Conservation (phyloP, 2,797 vertebrate genomes). For the Erpetoichthys calabaricus region DNA sequence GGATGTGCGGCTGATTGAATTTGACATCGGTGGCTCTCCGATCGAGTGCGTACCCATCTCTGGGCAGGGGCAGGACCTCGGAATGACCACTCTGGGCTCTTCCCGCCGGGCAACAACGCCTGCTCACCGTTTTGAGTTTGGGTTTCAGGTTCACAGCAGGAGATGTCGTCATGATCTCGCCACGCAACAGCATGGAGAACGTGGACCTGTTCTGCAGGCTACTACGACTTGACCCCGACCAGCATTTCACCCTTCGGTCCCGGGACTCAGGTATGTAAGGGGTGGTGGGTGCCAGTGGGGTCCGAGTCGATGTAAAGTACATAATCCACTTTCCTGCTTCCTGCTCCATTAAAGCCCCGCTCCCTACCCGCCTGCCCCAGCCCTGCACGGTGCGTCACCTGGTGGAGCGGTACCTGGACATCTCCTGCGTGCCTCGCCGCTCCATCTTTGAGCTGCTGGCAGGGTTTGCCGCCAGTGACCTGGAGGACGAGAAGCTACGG, state of each 20-base stretch:
- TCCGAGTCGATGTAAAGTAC: not conserved
- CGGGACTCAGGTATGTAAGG: conserved; percentile 33
- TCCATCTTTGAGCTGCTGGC: conserved; percentile 80
- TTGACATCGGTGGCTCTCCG: conserved; percentile 62
- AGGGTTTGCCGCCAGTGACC: conserved; percentile 48
- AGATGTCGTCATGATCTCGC: conserved; percentile 70
- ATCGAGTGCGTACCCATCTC: conserved; percentile 53
- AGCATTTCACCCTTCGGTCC: conserved; percentile 49
- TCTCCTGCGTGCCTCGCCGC: conserved; percentile 70
- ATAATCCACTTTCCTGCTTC: not conserved
- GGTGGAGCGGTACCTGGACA: conserved; percentile 64
- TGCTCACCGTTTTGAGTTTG: not conserved
- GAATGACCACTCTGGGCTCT: too few relatives aligned
- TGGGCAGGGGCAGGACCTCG: not conserved
- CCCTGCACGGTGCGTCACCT: conserved; percentile 62
- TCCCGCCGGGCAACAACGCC: not conserved
- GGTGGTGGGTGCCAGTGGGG: not conserved
- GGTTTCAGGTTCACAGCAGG: conserved; percentile 61
- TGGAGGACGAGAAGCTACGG: conserved; percentile 71
- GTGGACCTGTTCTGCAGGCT: conserved; percentile 64
- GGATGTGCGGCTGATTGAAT: conserved; percentile 81
- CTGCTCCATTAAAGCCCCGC: conserved; percentile 11
- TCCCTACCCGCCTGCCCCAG: conserved; percentile 55
- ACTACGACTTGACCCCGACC: conserved; percentile 57
- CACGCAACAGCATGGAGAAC: conserved; percentile 50